phyloP scores from a whole-genome alignment of 92 coral and sea anemone genomes.

The Bergia puertoricense region DNA sequence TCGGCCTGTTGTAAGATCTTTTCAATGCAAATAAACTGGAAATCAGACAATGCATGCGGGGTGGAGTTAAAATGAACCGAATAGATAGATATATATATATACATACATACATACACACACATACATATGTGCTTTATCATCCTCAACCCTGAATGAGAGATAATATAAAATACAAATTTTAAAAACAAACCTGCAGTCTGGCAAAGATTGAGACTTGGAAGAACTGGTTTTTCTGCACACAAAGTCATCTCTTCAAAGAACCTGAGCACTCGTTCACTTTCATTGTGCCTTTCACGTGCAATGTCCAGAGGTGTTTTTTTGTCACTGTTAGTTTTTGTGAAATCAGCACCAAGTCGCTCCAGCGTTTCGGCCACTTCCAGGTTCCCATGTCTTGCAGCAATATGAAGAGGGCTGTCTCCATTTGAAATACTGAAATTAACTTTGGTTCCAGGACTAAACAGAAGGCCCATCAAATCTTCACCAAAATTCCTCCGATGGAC shows the following conservation, averaged over 20 bases:
- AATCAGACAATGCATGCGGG: too few relatives aligned
- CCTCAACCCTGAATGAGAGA: too few relatives aligned
- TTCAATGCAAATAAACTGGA: too few relatives aligned
- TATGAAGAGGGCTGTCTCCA: slow-evolving; percentile 1
- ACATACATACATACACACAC: too few relatives aligned
- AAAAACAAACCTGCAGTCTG: too few relatives aligned
- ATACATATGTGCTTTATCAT: too few relatives aligned
- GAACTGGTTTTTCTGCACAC: not conserved
- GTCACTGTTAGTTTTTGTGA: too few relatives aligned
- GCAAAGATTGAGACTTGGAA: not conserved
- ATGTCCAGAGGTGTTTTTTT: not conserved
- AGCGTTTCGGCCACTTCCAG: not conserved
- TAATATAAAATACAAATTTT: too few relatives aligned
- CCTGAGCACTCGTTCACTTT: not conserved
- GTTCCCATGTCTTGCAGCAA: not conserved
- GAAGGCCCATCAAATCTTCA: not conserved
- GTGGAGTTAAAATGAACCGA: too few relatives aligned
- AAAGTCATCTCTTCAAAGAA: not conserved
- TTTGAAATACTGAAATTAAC: not conserved
- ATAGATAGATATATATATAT: too few relatives aligned
- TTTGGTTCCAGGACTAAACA: not conserved
- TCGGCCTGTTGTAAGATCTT: too few relatives aligned
- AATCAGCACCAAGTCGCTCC: too few relatives aligned
- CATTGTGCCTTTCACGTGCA: not conserved
- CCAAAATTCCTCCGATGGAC: not conserved